Conservation (phyloP, 2,888 invertebrate genomes). For the Melanostoma scalare region DNA sequence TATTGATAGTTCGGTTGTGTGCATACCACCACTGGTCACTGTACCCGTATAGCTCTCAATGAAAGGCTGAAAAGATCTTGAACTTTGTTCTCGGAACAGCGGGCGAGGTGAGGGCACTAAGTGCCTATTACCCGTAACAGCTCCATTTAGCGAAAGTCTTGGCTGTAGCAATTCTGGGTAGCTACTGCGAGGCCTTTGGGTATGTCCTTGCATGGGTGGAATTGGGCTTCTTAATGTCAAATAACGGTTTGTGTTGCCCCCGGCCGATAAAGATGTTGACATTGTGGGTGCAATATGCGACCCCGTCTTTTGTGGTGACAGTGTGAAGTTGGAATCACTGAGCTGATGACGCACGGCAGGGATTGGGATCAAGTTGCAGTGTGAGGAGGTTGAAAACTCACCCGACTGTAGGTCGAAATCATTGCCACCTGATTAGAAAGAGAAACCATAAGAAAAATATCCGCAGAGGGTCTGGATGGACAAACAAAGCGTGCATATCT, state of each 20-base stretch:
- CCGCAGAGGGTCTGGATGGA: slow-evolving; percentile 47
- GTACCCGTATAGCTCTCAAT: slow-evolving; percentile 68
- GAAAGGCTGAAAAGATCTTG: slow-evolving; percentile 80
- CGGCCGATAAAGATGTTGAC: slow-evolving; percentile 62
- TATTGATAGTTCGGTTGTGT: slow-evolving; percentile 80
- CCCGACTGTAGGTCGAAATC: slow-evolving; percentile 69
- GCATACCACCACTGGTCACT: slow-evolving; percentile 75
- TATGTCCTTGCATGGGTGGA: slow-evolving; percentile 64
- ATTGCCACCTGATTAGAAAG: slow-evolving; percentile 69
- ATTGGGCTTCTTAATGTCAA: slow-evolving; percentile 60
- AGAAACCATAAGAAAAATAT: slow-evolving; percentile 47
- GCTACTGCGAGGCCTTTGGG: slow-evolving; percentile 78
- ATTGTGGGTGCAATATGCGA: slow-evolving; percentile 43
- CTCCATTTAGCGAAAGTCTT: slow-evolving; percentile 80
- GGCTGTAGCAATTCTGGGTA: slow-evolving; percentile 81
- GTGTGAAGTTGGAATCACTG: slow-evolving; percentile 65
- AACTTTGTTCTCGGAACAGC: slow-evolving; percentile 79
- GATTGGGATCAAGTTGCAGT: slow-evolving; percentile 67
- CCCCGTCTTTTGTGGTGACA: slow-evolving; percentile 58
- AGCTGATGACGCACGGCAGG: slow-evolving; percentile 64
- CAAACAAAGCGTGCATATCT: slow-evolving; percentile 67
- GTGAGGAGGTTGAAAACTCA: slow-evolving; percentile 61
- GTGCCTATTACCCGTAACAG: slow-evolving; percentile 77
- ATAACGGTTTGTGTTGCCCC: slow-evolving; percentile 56
- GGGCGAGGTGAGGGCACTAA: slow-evolving; percentile 80